Conservation (phyloP, 2,113 vertebrate species). For the Maccullochella peelii region DNA sequence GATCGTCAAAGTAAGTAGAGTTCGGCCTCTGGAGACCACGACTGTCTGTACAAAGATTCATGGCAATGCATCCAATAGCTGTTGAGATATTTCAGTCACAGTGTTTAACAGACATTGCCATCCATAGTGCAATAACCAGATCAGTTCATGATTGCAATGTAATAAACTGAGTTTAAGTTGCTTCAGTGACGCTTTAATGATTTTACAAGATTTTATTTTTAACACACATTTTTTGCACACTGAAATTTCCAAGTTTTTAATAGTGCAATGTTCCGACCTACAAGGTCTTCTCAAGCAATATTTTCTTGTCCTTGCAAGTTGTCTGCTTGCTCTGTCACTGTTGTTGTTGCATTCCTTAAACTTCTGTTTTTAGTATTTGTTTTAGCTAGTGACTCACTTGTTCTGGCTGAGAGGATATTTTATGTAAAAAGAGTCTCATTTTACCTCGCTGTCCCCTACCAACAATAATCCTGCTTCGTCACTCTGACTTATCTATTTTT, state of each 20-base stretch:
- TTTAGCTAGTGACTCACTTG: not conserved
- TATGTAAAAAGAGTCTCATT: not conserved
- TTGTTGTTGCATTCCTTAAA: not conserved
- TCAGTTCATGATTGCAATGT: no score
- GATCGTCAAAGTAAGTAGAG: not conserved
- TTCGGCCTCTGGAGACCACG: not conserved
- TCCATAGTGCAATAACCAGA: not conserved
- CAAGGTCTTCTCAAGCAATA: no score
- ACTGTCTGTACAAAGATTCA: not conserved
- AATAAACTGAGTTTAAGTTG: no score
- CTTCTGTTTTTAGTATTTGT: not conserved
- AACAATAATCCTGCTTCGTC: constrained; percentile 13
- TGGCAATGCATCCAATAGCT: not conserved
- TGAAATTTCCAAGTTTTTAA: no score
- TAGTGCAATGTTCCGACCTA: no score
- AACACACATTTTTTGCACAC: no score
- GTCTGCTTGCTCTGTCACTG: no score
- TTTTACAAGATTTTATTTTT: not conserved
- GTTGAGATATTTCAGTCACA: no score
- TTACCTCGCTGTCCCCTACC: not conserved
- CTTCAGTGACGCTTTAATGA: not conserved
- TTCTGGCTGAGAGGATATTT: not conserved
- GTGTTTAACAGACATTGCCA: no score
- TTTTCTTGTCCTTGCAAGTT: no score
- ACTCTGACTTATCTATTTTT: not conserved